Evolutionary conservation across 2,888 invertebrate species (phyloP), one percentile per base, ranked within the genome.

Genomic region (Drosophila recens): DNA sequence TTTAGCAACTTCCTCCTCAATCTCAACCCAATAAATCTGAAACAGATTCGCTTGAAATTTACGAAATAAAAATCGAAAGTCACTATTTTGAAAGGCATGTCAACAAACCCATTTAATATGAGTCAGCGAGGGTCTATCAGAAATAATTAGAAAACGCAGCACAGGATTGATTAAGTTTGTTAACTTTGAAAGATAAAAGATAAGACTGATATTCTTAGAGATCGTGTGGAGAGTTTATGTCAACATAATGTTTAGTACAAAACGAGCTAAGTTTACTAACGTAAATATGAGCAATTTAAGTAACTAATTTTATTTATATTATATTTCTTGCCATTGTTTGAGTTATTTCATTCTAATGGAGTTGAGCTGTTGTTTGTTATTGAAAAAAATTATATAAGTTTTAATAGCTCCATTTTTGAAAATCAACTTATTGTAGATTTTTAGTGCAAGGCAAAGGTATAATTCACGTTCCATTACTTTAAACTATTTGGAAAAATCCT

Each of bases 1-100:
- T 75, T 85, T 84, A 82, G 77, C 78, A 67, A 53, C 45, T 67
- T 56, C 20, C 23, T 8, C 30, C n/a, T 20, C 30, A 34, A 40
- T 34, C 11, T 10, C 20, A 13, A 11, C 43, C 10, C 30, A 48
- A 56, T 49, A 38, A 48, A 48, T 56, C 33, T 46, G 27, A 40
- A 23, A 11, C 23, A 6, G 6, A 5, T 43, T 64, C 8, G 20
- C 2, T 43, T n/a, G 0, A 20, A 38, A 34, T 20, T 33, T 43
- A 49, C 38, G 51, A 57, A 72, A 57, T 33, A 23, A 27, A 48
- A 20, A 69, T 27, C 5, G n/a, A 56, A 45, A 40, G 48, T 38
- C 13, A 45, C 36, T 36, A 36, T 11, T 38, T 36, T 62, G 4
- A n/a, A 13, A 9, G 30, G 17, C 17, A 11, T 17, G 56, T 15